Percentiles rank a stretch among this genome's conserved stretches.
Conservation (phyloP, 2,888 invertebrate genomes). For the Phyllotreta striolata region DNA sequence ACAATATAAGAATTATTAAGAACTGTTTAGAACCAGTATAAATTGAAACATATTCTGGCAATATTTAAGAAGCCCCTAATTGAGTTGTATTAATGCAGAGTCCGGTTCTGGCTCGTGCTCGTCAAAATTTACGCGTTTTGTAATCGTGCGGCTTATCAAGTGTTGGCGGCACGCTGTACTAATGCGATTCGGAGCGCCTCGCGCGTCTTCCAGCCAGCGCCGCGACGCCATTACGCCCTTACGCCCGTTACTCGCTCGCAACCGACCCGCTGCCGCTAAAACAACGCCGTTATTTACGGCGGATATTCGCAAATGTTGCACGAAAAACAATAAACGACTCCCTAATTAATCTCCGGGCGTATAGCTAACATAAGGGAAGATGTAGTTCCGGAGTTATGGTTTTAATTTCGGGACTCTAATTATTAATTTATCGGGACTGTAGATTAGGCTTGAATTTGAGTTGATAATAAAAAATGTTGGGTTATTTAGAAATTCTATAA, state of each 20-base stretch:
- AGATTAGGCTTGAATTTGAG: too few relatives aligned
- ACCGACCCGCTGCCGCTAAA: conserved; percentile 25
- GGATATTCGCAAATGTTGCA: conserved; percentile 48
- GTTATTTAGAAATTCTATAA: too few relatives aligned
- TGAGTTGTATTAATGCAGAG: background rate
- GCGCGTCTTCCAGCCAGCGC: conserved; percentile 42
- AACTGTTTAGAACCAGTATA: too few relatives aligned
- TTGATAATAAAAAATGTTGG: too few relatives aligned
- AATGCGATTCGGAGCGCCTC: conserved; percentile 45
- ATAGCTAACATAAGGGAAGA: conserved; percentile 10
- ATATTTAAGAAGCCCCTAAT: too few relatives aligned
- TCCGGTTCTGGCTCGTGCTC: conserved; percentile 24
- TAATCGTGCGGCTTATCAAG: conserved; percentile 54
- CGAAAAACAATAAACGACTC: conserved; percentile 24
- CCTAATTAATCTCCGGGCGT: conserved; percentile 14
- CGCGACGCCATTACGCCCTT: conserved; percentile 34
- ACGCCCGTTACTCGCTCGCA: conserved; percentile 33
- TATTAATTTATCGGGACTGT: too few relatives aligned
- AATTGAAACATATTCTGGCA: too few relatives aligned
- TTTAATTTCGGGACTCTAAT: conserved; percentile 5
- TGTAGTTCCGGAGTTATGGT: conserved; percentile 16
- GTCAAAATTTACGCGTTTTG: conserved; percentile 52
- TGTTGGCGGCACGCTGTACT: conserved; percentile 48
- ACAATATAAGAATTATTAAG: too few relatives aligned
- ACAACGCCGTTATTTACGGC: conserved; percentile 43